Percentiles rank a stretch among this genome's conserved stretches.
phyloP scores from a whole-genome alignment of 2,888 invertebrate species.

The Campaea margaritaria region DNA sequence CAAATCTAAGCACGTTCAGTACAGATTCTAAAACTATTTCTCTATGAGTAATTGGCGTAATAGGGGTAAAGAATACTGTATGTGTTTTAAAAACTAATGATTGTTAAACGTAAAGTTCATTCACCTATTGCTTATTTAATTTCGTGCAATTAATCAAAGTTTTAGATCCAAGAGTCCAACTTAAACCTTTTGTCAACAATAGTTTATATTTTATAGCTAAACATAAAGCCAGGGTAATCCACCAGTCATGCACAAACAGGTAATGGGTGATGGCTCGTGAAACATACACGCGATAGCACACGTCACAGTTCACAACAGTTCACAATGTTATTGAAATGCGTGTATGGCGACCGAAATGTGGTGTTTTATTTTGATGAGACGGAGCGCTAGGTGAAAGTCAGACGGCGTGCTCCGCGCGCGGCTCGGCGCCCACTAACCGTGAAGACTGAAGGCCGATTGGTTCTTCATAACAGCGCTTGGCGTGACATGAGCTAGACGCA shows the following conservation, averaged over 20 bases:
- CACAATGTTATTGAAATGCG: conserved; percentile 31
- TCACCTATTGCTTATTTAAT: conserved; percentile 14
- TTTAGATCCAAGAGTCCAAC: conserved; percentile 5
- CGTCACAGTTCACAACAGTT: conserved; percentile 38
- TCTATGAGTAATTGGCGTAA: too few relatives aligned
- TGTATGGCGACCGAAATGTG: conserved; percentile 29
- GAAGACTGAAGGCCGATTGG: conserved; percentile 64
- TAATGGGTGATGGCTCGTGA: conserved; percentile 50
- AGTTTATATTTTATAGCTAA: conserved; percentile 10
- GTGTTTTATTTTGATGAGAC: conserved; percentile 61
- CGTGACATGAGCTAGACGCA: conserved; percentile 43
- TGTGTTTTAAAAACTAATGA: too few relatives aligned
- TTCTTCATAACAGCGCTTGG: conserved; percentile 49
- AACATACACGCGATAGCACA: conserved; percentile 44
- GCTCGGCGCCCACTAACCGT: conserved; percentile 75
- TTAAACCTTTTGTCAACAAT: conserved; percentile 4
- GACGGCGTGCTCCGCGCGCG: conserved; percentile 58
- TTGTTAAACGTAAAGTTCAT: too few relatives aligned
- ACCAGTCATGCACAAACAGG: conserved; percentile 60
- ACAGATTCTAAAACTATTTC: too few relatives aligned
- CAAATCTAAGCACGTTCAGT: too few relatives aligned
- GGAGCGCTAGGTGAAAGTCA: conserved; percentile 71
- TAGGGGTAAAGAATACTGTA: too few relatives aligned
- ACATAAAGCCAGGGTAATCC: conserved; percentile 32
- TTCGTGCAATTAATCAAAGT: conserved; percentile 18